Base-by-base conservation (phyloP, 2,888 invertebrate species). In the Apodemia mormo region DNA sequence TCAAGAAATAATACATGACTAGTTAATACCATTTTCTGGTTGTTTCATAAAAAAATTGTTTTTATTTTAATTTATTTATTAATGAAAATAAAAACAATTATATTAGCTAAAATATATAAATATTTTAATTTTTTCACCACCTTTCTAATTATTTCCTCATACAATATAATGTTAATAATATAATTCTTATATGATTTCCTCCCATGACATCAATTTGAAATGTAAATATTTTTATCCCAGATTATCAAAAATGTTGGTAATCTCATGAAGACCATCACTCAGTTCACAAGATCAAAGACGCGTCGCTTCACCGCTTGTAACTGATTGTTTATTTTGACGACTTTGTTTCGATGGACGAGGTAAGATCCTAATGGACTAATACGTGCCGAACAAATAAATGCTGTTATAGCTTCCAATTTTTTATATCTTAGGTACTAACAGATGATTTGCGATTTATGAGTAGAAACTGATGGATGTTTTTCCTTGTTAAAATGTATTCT, bases 281-380 rank as follows among this genome's bases (percentile, higher is more conserved):
- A 81, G 81, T 80, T 75, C 75, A 76, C 76, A 72, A 86, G 84
- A 85, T 87, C 87, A 87, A 87, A 87, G 87, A 78, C 73, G 76
- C 74, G 76, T 76, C 76, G 68, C 69, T 66, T 64, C 67, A 61
- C 71, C 73, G 73, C 72, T 73, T 65, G 73, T 68, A 72, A 65
- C 52, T 70, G 73, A 81, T 81, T 86, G 85, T 87, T 87, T 87
- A 85, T 87, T 85, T 85, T 80, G 80, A 81, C 78, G 79, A 86
- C 86, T 87, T 82, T 86, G 85, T 86, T 80, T 82, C 80, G 80
- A 75, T 78, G 78, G 72, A 73, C 74, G 76, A 73, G 75, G 75
- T 75, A 69, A 72, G 70, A 72, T 66, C 72, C 74, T 77, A 78
- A 76, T 76, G 75, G 73, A 76, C 73, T 71, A 67, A 69, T 74